Base-by-base conservation (phyloP, 2,888 invertebrate species). In the Quadroppia sp. region DNA sequence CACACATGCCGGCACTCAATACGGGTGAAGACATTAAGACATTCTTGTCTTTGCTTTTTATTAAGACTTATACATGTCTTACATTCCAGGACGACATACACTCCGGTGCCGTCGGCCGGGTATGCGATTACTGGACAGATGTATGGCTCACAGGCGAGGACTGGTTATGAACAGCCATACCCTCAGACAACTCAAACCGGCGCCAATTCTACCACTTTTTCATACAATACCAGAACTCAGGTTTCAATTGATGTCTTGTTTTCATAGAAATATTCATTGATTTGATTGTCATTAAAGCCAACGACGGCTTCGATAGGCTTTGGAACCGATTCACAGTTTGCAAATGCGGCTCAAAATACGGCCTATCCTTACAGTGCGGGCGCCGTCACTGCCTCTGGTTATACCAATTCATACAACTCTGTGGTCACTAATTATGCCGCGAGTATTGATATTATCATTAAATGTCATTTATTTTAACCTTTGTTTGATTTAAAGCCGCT, bases 1-100 rank as follows among this genome's bases (percentile, higher is more conserved):
- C 87, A 91, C 92, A 82, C 92, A 93, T 84, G 91, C 92, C 82
- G 92, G 92, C 83, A 91, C 92, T 82, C 93, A 93, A 87, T 92
- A 92, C 84, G 90, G 90, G 77, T 77, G n/a, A n/a, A n/a, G n/a
- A n/a, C n/a, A n/a, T n/a, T n/a, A n/a, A n/a, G n/a, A n/a, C n/a
- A n/a, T n/a, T n/a, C n/a, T n/a, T 25, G 28, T 11, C 11, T 13
- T 25, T 4, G 4, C 4, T 20, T 4, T 53, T 50, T 56, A 71
- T 30, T 53, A 25, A 53, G 3, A 48, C 48, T 7, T n/a, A n/a
- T 48, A 17, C 36, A 3, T 45, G 45, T 17, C 11, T 9, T 36
- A n/a, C n/a, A n/a, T n/a, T n/a, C n/a, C 20, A 64, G 36, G 2
- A 15, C 13, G 13, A 36, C 64, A 1, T 64, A 64, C 17, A 64